phyloP scores from a whole-genome alignment of 2,797 vertebrate species.

The Gymnodraco acuticeps region DNA sequence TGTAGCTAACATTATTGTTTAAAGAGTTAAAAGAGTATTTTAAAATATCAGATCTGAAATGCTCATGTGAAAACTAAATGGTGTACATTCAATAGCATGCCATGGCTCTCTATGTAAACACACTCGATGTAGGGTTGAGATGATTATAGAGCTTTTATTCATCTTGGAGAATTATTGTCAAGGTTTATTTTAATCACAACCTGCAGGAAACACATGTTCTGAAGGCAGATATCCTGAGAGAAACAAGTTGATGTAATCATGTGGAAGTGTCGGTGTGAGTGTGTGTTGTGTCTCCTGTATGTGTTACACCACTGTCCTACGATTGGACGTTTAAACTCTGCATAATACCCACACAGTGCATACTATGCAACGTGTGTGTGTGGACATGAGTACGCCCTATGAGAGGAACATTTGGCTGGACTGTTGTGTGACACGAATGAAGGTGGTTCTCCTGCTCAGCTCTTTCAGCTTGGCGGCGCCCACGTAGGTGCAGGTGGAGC shows the following conservation, averaged over 20 bases:
- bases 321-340: slow-evolving; percentile 2
- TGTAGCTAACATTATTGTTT: not conserved
- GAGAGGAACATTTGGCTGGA: slow-evolving; percentile 92
- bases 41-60: slow-evolving; percentile 5
- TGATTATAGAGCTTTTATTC: slow-evolving; percentile 6
- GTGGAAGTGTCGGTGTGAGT: slow-evolving; percentile 13
- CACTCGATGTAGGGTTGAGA: slow-evolving; percentile 21
- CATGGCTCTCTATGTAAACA: slow-evolving; percentile 32
- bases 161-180: slow-evolving; percentile 39
- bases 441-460: slow-evolving; percentile 95
- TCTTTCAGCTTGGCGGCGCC: slow-evolving; percentile 98
- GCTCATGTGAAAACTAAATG: not conserved
- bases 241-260: slow-evolving; percentile 32
- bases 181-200: slow-evolving; percentile 32
- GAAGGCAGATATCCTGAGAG: slow-evolving; percentile 70
- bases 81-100: not conserved
- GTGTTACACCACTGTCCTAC: slow-evolving; percentile 5
- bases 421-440: slow-evolving; percentile 98
- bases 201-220: slow-evolving; percentile 38
- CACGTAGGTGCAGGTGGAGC: slow-evolving; percentile 98
- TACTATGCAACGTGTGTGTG: slow-evolving; percentile 13
- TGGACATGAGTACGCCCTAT: not conserved
- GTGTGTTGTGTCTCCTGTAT: not conserved
- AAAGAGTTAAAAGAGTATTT: slow-evolving; percentile 13
- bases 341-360: slow-evolving; percentile 17